Evolutionary conservation across 2,888 invertebrate genomes (phyloP).

Genomic region (Hypolimnas misippus): DNA sequence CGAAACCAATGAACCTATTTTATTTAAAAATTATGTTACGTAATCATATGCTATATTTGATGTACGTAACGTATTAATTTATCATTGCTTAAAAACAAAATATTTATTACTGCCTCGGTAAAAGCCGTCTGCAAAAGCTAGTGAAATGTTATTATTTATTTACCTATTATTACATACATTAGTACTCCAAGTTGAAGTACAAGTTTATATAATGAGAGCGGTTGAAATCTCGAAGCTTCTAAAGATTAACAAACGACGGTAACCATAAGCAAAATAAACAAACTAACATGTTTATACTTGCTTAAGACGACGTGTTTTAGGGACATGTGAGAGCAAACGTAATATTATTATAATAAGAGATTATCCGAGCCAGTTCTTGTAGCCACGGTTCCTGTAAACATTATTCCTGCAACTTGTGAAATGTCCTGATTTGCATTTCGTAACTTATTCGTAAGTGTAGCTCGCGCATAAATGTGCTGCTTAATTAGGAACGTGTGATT

Average conservation of each 20-base stretch:
- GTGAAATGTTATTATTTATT: not conserved
- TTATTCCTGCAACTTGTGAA: constrained; percentile 57
- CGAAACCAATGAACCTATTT: no score
- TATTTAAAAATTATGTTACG: no score
- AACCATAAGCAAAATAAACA: constrained; percentile 14
- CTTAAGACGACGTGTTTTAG: constrained; percentile 12
- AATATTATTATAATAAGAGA: constrained; percentile 62
- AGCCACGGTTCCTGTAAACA: constrained; percentile 51
- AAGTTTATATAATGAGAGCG: not conserved
- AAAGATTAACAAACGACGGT: constrained; percentile 9
- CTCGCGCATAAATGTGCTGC: constrained; percentile 1
- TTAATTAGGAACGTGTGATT: not conserved
- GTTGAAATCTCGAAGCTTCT: not conserved
- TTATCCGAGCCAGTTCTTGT: constrained; percentile 51
- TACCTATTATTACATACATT: not conserved
- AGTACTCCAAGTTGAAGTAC: not conserved
- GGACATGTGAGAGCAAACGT: constrained; percentile 33
- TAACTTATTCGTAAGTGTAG: constrained; percentile 46
- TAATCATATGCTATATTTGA: no score
- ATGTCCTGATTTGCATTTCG: constrained; percentile 67
- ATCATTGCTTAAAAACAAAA: no score
- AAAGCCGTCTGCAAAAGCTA: no score
- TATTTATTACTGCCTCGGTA: no score
- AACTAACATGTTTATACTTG: not conserved
- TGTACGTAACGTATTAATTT: no score